Evolutionary conservation across 2,113 vertebrate genomes (phyloP), one percentile per base, ranked within the genome.

Genomic region (Thinocorus orbignyianus): DNA sequence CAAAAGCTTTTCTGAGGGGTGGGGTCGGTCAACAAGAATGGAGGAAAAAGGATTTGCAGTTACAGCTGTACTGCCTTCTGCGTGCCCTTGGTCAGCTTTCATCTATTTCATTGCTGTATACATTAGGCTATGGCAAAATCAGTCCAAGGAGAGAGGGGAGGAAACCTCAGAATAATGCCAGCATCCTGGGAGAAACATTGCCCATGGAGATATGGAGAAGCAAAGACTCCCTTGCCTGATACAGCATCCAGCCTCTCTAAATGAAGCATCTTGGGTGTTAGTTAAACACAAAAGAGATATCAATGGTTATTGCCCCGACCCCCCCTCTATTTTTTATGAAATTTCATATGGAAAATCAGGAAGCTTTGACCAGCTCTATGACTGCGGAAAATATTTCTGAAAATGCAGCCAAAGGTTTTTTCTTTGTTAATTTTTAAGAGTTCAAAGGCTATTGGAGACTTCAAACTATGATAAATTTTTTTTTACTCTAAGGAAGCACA

Each of bases 1-100:
- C 94, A 97, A 95, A 96, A 96, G 84, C 51, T 79, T 81, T 96
- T 95, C 92, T 85, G 64, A 68, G 78, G 91, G 92, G 91, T 90
- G 78, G 91, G 68, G 77, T 90, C 44, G 17, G 88, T 87, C 96
- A 97, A 89, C 52, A 78, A 60, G 92, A 80, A 74, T 13, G 22
- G 95, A 94, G 85, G 91, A 97, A 98, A 95, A 94, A 68, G 90
- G 72, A 80, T 95, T 95, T 84, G 90, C 84, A 94, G 91, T 94
- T 86, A 89, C 86, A 95, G 78, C 95, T 95, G 90, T 91, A 90
- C 68, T 95, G 91, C 65, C 84, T 95, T 62, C 85, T 94, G 85
- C 6, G 1, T 93, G 88, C 79, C 55, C 88, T 93, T 96, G 90
- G 88, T 91, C 86, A 95, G 93, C 93, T 97, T 98, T 95, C 92